Percentiles rank a stretch among this genome's conserved stretches.
Conservation (phyloP, 2,797 vertebrate genomes). For the Lindbergichthys nudifrons region DNA sequence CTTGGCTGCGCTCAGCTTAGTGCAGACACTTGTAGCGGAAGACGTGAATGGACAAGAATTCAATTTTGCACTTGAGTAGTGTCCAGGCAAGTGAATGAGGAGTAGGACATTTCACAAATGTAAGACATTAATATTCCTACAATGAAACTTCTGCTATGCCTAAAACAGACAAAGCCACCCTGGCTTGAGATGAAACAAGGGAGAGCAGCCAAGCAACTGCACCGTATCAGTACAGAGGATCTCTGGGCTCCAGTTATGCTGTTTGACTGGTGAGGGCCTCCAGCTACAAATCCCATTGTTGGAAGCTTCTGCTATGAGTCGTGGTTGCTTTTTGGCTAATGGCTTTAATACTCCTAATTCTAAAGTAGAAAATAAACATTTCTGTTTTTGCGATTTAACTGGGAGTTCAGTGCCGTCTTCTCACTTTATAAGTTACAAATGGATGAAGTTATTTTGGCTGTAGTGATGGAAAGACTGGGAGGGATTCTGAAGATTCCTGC, state of each 20-base stretch:
- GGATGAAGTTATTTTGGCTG: conserved; percentile 12
- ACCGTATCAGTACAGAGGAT: conserved; percentile 27
- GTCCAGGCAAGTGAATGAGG: conserved; percentile 70
- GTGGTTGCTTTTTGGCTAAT: conserved; percentile 21
- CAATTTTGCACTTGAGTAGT: conserved; percentile 80
- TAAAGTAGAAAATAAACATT: conserved; percentile 13
- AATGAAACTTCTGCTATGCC: conserved; percentile 60
- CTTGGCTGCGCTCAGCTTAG: conserved; percentile 69
- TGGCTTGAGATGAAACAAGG: conserved; percentile 43
- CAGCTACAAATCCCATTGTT: conserved; percentile 43
- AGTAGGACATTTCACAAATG: conserved; percentile 64
- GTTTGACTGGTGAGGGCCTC: conserved; percentile 38
- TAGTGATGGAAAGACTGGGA: conserved; percentile 21
- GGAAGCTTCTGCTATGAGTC: conserved; percentile 36
- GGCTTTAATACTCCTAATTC: conserved; percentile 3
- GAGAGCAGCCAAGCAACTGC: conserved; percentile 40
- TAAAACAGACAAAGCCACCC: conserved; percentile 63
- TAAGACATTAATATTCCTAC: conserved; percentile 66
- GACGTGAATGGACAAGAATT: conserved; percentile 73
- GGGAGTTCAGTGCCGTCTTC: conserved; percentile 7
- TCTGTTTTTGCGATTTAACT: conserved; percentile 14
- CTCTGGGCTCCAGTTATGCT: conserved; percentile 31
- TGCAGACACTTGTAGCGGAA: conserved; percentile 71
- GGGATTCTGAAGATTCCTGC: conserved; percentile 49
- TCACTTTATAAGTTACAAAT: conserved; percentile 15